Evolutionary conservation across 2,888 invertebrate genomes (phyloP), one percentile per base, ranked within the genome.

Genomic region (Leistus spinibarbis): DNA sequence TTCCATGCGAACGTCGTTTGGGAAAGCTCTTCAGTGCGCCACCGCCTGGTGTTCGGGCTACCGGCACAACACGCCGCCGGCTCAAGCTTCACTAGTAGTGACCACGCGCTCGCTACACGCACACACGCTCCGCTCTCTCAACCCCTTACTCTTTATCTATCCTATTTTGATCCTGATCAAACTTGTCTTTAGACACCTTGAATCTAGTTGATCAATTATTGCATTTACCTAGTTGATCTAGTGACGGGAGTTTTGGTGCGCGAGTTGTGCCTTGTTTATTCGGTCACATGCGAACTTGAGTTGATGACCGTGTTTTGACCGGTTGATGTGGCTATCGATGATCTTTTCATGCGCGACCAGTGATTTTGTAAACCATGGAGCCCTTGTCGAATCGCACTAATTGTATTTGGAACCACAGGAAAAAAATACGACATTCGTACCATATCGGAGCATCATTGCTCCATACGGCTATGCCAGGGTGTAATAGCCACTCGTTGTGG

Each of bases 31-130:
- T 79, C 78, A 77, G 78, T 76, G 76, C 78, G 77, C 77, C 79
- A 79, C 78, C 80, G 79, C 75, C 79, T 78, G 78, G 78, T 80
- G 80, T 79, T 79, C 80, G 78, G 79, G 79, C 78, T 77, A 79
- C 78, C 71, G 73, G 72, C 64, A 64, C 27, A 23, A 24, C 64
- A 64, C 27, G 24, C 16, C 64, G 23, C 64, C 64, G 64, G 64
- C 23, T 64, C 27, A 64, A 69, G 76, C 71, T 78, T 24, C 64
- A 64, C 16, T 76, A 79, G 80, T 80, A 80, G 80, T 80, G 80
- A 77, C 79, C 79, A 80, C 78, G 79, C 80, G 79, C 79, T 78
- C 80, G 79, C 77, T 78, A 78, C 77, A 79, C 77, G 78, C 79
- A 79, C 80, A 80, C 78, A 63, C 63, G 20, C 63, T 19, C 63